Evolutionary conservation across 2,797 vertebrate species (phyloP), one percentile per base, ranked within the genome.

Genomic region (Apogon talboti): DNA sequence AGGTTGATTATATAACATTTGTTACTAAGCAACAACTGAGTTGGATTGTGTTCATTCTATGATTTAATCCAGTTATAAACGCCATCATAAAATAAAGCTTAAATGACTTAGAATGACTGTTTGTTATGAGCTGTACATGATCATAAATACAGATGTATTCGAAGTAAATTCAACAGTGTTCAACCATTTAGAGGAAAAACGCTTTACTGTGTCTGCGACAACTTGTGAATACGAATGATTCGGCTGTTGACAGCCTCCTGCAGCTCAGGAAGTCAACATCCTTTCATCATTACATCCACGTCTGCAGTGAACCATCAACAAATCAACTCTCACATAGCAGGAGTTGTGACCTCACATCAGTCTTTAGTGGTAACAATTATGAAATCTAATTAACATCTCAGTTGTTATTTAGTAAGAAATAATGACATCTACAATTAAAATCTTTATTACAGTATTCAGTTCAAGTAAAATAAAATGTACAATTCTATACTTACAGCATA

Each of bases 1-100:
- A 68, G 71, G 69, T 78, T 78, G 71, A 84, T 76, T 74, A 79
- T 79, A 75, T 74, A 74, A 91, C 86, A 88, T 83, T 63, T 53
- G 67, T 92, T 91, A 92, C 90, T 81, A 90, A 91, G 85, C 81
- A 93, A 92, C 91, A 92, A 90, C 90, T 76, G 88, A 92, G 89
- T 71, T 59, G n/a, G 67, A 80, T 28, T 81, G 64, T 1, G 1
- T 78, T 78, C 16, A 16, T 69, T 24, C 65, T 38, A 19, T 11
- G 64, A 75, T 12, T 57, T 45, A 75, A 47, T 55, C 70, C 30
- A 49, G 37, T 8, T 9, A 35, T 35, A 7, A 43, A 8, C 41
- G 2, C 11, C n/a, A 57, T 42, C 35, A 54, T 9, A 64, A 68
- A 63, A 51, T 15, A 9, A 59, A 30, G 4, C 9, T 44, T 1